These are phyloP conservation scores for Notamacropus eugenii DNA, from an alignment of 2,797 vertebrate species.

Conservation along the genomic window DNA sequence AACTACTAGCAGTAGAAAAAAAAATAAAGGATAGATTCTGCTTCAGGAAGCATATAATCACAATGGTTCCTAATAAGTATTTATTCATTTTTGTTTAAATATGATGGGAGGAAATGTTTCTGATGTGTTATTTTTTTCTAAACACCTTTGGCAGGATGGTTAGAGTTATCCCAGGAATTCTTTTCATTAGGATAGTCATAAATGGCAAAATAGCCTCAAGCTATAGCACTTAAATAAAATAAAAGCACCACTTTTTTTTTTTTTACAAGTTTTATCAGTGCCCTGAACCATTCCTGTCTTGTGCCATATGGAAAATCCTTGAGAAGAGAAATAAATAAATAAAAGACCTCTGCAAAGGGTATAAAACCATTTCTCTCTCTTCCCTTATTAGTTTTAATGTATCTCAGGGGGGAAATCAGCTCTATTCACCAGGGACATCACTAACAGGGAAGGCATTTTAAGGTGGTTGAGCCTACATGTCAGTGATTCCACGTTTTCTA, in stretches of 20 bases:
- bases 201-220: neutral
- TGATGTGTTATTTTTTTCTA: neutral
- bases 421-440: neutral
- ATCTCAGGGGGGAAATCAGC: neutral
- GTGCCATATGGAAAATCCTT: neutral
- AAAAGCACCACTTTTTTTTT: neutral
- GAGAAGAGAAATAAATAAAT: neutral
- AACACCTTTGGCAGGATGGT: neutral
- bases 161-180: neutral
- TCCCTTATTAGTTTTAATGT: constrained; percentile 18
- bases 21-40: neutral
- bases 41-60: neutral
- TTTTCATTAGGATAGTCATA: neutral
- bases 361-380: neutral
- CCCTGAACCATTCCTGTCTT: neutral
- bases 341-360: neutral
- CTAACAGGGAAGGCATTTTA: neutral
- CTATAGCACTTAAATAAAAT: neutral
- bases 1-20: neutral
- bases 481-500: neutral
- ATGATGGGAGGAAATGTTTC: neutral
- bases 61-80: neutral
- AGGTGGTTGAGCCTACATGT: neutral
- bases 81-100: neutral
- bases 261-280: neutral